Evolutionary conservation across 2,888 invertebrate genomes (phyloP).

Genomic region (Andrena trimmerana): DNA sequence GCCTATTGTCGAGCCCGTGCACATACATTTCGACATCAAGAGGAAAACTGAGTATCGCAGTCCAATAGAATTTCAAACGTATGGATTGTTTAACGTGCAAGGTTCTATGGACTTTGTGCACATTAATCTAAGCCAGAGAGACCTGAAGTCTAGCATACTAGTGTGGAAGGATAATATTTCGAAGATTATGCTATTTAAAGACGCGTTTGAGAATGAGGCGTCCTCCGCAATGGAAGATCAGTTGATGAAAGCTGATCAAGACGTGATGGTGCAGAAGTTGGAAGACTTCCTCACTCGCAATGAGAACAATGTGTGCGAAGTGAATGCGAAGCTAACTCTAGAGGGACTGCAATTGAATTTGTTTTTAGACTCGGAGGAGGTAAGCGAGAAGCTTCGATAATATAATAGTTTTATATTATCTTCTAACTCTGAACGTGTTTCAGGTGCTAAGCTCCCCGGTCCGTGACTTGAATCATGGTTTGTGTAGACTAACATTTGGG

Average conservation of each 20-base stretch:
- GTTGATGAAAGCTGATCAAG: conserved; percentile 77
- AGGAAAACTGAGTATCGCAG: conserved; percentile 87
- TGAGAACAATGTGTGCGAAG: conserved; percentile 85
- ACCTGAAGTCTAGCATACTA: conserved; percentile 90
- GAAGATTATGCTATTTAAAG: conserved; percentile 76
- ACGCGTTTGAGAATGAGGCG: conserved; percentile 65
- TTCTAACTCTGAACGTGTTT: conserved; percentile 8
- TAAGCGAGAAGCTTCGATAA: conserved; percentile 73
- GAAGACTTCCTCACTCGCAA: conserved; percentile 91
- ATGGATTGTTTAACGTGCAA: conserved; percentile 87
- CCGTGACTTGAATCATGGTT: conserved; percentile 89
- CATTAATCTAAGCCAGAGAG: conserved; percentile 91
- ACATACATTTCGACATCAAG: conserved; percentile 90
- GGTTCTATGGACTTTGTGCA: conserved; percentile 89
- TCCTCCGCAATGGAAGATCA: conserved; percentile 6
- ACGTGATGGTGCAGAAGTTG: conserved; percentile 88
- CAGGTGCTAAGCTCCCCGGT: conserved; percentile 90
- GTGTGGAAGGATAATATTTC: conserved; percentile 91
- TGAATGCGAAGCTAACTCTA: conserved; percentile 87
- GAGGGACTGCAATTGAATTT: conserved; percentile 91
- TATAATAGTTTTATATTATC: background rate
- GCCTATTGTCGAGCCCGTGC: conserved; percentile 91
- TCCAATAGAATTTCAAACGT: conserved; percentile 71
- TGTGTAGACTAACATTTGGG: conserved; percentile 90
- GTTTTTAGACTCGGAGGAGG: conserved; percentile 91